phyloP scores from a whole-genome alignment of 2,888 invertebrate genomes.

The Geotrupes spiniger region DNA sequence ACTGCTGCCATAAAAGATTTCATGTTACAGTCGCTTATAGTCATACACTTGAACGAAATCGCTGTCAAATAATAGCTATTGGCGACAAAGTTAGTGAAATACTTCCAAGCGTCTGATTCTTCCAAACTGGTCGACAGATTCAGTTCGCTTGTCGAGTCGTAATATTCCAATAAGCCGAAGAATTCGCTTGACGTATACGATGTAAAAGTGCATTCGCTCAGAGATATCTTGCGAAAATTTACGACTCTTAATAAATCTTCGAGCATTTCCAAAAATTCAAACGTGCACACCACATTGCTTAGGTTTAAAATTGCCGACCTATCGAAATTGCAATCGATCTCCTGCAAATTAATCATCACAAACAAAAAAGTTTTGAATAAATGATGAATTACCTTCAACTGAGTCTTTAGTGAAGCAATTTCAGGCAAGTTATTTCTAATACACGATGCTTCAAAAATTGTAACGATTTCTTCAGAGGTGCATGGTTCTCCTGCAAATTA shows the following conservation, averaged over 20 bases:
- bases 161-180: conserved; percentile 44
- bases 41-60: conserved; percentile 40
- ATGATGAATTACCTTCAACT: conserved; percentile 23
- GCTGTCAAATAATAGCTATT: conserved; percentile 38
- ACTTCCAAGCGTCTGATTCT: conserved; percentile 41
- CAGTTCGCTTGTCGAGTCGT: conserved; percentile 41
- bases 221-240: conserved; percentile 41
- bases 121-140: conserved; percentile 40
- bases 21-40: conserved; percentile 40
- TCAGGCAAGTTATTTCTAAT: conserved; percentile 27
- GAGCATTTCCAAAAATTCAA: conserved; percentile 44
- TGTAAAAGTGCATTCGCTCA: conserved; percentile 42
- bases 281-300: conserved; percentile 38
- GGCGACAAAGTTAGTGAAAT: conserved; percentile 39
- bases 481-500: not conserved
- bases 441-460: conserved; percentile 26
- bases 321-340: conserved; percentile 43
- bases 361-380: not conserved
- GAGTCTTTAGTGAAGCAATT: conserved; percentile 27
- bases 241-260: conserved; percentile 43
- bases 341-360: conserved; percentile 32
- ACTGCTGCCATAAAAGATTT: conserved; percentile 36
- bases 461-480: conserved; percentile 22
- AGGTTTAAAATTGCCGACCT: conserved; percentile 43
- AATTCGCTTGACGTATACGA: conserved; percentile 42